Base-by-base conservation (phyloP, 2,113 vertebrate genomes). In the Alexandromys fortis region DNA sequence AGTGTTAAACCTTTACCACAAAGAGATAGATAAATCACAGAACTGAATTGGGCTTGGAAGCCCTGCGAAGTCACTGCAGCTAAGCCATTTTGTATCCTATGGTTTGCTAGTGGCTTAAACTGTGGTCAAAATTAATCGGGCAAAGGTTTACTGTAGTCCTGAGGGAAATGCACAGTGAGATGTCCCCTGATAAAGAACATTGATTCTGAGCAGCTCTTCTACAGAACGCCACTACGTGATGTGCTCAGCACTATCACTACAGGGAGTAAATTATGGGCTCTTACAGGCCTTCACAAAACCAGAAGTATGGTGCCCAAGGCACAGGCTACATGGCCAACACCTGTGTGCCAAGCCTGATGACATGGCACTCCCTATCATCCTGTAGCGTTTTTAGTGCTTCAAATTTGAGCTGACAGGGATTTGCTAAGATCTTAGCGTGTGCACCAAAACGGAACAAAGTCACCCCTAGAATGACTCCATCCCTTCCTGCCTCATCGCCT, bases 341-440 rank as follows among this genome's bases (percentile, higher is more conserved):
- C 47, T 45, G 22, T 24, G 55, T 1, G 26, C 21, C 67, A 28
- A 17, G 73, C 11, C 33, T n/a, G 35, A 17, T 5, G 38, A 72
- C 17, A 21, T 0, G 52, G 55, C 13, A 22, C n/a, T 61, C 49
- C 35, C 76, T 49, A 79, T 77, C 3, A 70, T 63, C 24, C 65
- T 35, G 28, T 11, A 38, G 63, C 52, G 19, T 92, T 73, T 22
- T 33, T 13, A 22, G 13, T 83, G 70, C n/a, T 42, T 85, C 67
- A 45, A 38, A 22, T 47, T 67, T 85, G 33, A 79, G 61, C 30
- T 92, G 86, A 55, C 14, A 73, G 22, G 16, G 35, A 82, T 91
- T 33, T 89, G 45, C 94, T 92, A 85, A 87, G 65, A n/a, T 89
- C 55, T 78, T 68, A 86, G 38, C 47, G 49, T 47, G 75, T 38